Base-by-base conservation (phyloP, 2,797 vertebrate species). In the Nasua narica region DNA sequence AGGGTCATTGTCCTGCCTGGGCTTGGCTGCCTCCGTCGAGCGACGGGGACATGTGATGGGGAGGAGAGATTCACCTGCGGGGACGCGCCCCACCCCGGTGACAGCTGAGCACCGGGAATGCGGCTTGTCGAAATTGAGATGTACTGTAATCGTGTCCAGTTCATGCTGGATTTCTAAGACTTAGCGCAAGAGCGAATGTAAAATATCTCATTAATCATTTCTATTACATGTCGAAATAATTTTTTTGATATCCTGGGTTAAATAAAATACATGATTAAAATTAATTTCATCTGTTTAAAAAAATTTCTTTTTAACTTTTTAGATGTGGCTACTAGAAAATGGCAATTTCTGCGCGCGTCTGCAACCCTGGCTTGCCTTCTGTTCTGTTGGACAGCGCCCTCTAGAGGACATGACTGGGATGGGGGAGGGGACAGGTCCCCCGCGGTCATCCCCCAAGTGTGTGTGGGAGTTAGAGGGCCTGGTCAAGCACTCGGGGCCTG, bases 261-360 rank as follows among this genome's bases (percentile, higher is more conserved):
- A 96, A 91, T 86, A 90, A 92, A 97, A 86, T 95, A 90, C 56
- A 52, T 94, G 54, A 94, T 94, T 96, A 93, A 95, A 94, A 95
- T 92, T 96, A 84, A 82, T 94, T 94, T 91, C 27, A 92, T 23
- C 11, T 91, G 56, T 7, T 77, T 23, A 72, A 76, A 65, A 70
- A 52, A 40, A 23, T 4, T 2, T 14, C 43, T n/a, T 78, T 93
- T 37, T 54, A 46, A 8, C 35, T 84, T 91, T 37, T 77, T 27
- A 27, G 62, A n/a, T 1, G 7, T n/a, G 74, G 46, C 60, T 40
- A 21, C 62, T 40, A 76, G 79, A 70, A 83, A 74, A 56, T 60
- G 46, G 12, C 23, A n/a, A 48, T 7, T 40, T 76, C 62, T 27
- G 0, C 2, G 0, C 9, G 50, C 9, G n/a, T n/a, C 46, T 81